Evolutionary conservation across 2,113 vertebrate genomes (phyloP).

Genomic region (Thymallus thymallus): DNA sequence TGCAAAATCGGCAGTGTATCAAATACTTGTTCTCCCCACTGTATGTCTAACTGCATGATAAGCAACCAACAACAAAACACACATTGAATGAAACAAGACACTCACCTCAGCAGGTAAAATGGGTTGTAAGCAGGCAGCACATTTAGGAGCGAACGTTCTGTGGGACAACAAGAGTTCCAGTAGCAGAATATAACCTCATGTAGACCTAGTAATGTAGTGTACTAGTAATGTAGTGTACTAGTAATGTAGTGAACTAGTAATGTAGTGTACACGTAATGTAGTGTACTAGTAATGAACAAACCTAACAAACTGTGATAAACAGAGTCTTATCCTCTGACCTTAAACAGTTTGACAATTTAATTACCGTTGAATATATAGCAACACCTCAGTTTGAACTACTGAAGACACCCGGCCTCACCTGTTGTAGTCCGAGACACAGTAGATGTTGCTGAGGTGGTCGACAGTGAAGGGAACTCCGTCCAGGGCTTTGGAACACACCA

Average conservation of each 20-base stretch:
- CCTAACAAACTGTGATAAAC: not conserved
- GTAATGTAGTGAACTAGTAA: not conserved
- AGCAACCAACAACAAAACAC: not conserved
- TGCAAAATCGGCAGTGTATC: too few relatives aligned
- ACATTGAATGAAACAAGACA: not conserved
- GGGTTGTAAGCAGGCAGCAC: constrained; percentile 84
- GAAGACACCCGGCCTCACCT: constrained; percentile 63
- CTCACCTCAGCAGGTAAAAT: constrained; percentile 86
- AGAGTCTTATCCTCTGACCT: too few relatives aligned
- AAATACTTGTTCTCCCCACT: too few relatives aligned
- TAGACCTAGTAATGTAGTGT: not conserved
- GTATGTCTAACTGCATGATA: not conserved
- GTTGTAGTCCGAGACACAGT: constrained; percentile 89
- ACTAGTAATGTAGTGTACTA: not conserved
- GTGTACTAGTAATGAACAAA: not conserved
- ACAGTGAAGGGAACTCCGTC: constrained; percentile 87
- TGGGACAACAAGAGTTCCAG: constrained; percentile 28
- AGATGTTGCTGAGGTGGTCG: constrained; percentile 86
- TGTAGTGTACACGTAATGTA: not conserved
- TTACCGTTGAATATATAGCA: not conserved
- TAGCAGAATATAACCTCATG: not conserved
- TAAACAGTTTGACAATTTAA: too few relatives aligned
- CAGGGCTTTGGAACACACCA: constrained; percentile 83
- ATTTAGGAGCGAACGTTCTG: constrained; percentile 87
- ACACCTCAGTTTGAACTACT: not conserved